Percentiles rank a stretch among this genome's conserved stretches.
These are phyloP conservation scores for Aphidoletes aphidimyza DNA, from an alignment of 2,888 invertebrate genomes.

Conservation along the genomic window DNA sequence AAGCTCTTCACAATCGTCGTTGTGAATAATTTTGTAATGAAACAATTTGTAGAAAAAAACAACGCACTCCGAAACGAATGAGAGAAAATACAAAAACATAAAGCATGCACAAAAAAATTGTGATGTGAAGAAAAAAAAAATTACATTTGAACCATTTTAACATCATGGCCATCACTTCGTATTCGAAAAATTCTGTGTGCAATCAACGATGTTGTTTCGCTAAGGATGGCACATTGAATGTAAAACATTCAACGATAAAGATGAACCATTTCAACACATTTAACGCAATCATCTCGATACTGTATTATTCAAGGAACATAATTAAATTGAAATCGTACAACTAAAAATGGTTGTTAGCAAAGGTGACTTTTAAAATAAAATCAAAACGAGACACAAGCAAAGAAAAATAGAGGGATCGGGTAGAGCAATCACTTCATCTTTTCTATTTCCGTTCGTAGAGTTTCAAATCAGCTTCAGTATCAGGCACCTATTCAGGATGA, in stretches of 20 bases:
- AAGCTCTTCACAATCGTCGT: too few species aligned
- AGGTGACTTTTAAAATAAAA: background rate
- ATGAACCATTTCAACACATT: slow-evolving; percentile 30
- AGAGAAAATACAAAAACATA: too few species aligned
- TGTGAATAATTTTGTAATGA: background rate
- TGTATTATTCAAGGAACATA: slow-evolving; percentile 11
- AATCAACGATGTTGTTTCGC: background rate
- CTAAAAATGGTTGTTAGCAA: background rate
- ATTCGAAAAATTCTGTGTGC: too few species aligned
- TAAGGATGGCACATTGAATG: background rate
- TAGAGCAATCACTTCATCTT: background rate
- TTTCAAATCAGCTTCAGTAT: background rate
- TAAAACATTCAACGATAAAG: slow-evolving; percentile 19
- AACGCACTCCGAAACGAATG: background rate
- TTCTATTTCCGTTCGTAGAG: background rate
- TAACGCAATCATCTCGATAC: slow-evolving; percentile 10
- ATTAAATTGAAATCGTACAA: background rate
- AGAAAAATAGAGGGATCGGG: background rate
- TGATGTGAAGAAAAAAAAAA: background rate
- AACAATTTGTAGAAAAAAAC: background rate
- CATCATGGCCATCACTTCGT: too few species aligned
- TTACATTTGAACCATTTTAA: too few species aligned
- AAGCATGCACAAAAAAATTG: too few species aligned
- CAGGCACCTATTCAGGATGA: too few species aligned
- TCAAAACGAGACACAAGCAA: background rate